Evolutionary conservation across 2,888 invertebrate genomes (phyloP), one percentile per base, ranked within the genome.

Genomic region (Vanessa cardui): DNA sequence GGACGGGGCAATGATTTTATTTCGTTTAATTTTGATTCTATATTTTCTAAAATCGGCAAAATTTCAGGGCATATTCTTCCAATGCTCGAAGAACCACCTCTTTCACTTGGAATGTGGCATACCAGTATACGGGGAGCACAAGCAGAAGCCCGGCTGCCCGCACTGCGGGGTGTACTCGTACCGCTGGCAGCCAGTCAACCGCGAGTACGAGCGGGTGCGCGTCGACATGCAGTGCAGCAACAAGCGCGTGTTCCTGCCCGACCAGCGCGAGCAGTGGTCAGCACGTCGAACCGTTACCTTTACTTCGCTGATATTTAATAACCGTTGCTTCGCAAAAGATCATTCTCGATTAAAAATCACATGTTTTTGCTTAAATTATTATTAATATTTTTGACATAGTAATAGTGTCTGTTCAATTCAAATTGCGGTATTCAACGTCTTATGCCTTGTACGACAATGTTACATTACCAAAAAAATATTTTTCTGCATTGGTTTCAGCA

Each of bases 41-140:
- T 5, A 26, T 26, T 26, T 5, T 26, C 26, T 26, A 26, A 26
- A 26, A n/a, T n/a, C 16, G 26, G n/a, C n/a, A n/a, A n/a, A n/a
- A n/a, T 70, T 56, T 1, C 86, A 97, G 96, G 98, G 98, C 5
- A 94, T 94, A 74, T 98, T 98, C 91, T 94, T 95, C 78, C 95
- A 97, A 77, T 98, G 98, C 85, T 94, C 94, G 62, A 90, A 94
- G 67, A 94, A 95, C 21, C 98, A 98, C 86, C 94, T 97, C 74
- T 98, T 96, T 87, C 98, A 98, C 89, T 90, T 95, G 65, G 96
- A 96, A 65, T 98, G 98, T 81, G 96, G 96, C 16, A 83, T 94
- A n/a, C 88, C 90, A 0, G 70, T n/a, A n/a, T n/a, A 69, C 49
- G 61, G 70, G 8, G 86, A 85, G 47, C 66, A 73, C 26, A 84